Base-by-base conservation (phyloP, 2,888 invertebrate genomes). In the Nymphalis polychloros region DNA sequence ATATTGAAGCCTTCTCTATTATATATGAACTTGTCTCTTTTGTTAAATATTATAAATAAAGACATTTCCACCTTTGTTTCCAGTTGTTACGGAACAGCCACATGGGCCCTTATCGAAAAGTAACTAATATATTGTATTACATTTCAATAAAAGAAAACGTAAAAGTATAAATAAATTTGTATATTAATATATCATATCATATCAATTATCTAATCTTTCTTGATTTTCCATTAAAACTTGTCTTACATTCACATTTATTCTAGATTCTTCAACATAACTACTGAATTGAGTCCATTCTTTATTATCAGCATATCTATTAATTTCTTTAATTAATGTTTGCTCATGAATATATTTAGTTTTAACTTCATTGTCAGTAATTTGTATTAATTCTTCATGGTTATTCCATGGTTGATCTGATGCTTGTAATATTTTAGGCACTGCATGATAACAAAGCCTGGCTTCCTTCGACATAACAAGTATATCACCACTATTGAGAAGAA, bases 171-270 rank as follows among this genome's bases (percentile, higher is more conserved):
- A 64, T 57, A 23, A 67, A 63, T 66, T 63, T 48, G 57, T 72
- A 77, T 68, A 72, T 77, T 41, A 69, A 77, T 46, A 8, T 62
- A 27, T 63, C 60, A 20, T 79, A 79, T 80, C 80, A 70, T 75
- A 69, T 73, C 68, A 71, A 80, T 82, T 79, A 69, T 68, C 73
- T 77, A 94, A 85, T 79, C 80, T 81, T 65, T 74, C 87, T 76
- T 95, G 94, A 70, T 93, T 94, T 77, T 92, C 87, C 83, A 93
- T 92, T 78, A 97, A 89, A 48, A 99, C 98, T 92, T 99, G 98
- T 81, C 99, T 92, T 8, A 98, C 95, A 93, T 98, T 99, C 75
- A 99, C 94, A 92, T 99, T 99, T 66, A 99, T 97, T 81, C 99
- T 94, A 47, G 96, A 96, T 76, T 93, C 92, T 63, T 90, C 85